Conservation (phyloP, 92 coral and sea anemone species). For the Porites cylindrica region DNA sequence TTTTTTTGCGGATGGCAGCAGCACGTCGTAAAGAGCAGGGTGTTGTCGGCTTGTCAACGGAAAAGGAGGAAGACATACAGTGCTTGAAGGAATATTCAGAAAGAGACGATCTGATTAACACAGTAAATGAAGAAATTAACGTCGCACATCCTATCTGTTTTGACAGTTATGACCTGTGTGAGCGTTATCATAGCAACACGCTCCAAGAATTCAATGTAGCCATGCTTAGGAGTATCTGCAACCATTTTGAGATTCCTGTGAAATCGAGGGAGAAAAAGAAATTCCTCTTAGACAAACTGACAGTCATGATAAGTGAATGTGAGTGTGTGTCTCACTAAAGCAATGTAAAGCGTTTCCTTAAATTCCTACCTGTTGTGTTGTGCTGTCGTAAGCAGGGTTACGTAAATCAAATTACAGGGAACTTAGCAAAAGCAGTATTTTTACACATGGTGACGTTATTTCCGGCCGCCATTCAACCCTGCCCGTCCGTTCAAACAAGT, state of each 20-base stretch:
- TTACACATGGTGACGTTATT: too few relatives aligned
- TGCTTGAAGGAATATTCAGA: constrained; percentile 68
- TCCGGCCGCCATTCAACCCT: too few relatives aligned
- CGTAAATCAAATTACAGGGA: too few relatives aligned
- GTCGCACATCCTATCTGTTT: constrained; percentile 76
- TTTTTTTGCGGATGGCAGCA: constrained; percentile 78
- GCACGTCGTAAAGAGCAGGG: constrained; percentile 70
- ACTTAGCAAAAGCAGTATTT: too few relatives aligned
- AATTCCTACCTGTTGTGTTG: too few relatives aligned
- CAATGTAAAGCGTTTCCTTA: not conserved
- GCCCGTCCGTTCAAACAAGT: too few relatives aligned
- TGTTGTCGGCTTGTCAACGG: constrained; percentile 52
- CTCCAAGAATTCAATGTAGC: constrained; percentile 64
- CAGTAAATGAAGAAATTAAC: constrained; percentile 55
- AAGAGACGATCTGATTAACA: constrained; percentile 61
- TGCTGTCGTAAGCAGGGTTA: too few relatives aligned
- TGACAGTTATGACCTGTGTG: constrained; percentile 69
- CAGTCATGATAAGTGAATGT: constrained; percentile 65
- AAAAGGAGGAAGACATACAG: constrained; percentile 67
- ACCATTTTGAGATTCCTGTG: constrained; percentile 72
- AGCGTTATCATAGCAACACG: constrained; percentile 68
- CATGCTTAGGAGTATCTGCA: constrained; percentile 70
- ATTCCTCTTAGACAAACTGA: constrained; percentile 38
- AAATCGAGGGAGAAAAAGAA: constrained; percentile 68
- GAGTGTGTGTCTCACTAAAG: constrained; percentile 24